Evolutionary conservation across 2,113 vertebrate genomes (phyloP), one percentile per base, ranked within the genome.

Genomic region (Nothobranchius furzeri): DNA sequence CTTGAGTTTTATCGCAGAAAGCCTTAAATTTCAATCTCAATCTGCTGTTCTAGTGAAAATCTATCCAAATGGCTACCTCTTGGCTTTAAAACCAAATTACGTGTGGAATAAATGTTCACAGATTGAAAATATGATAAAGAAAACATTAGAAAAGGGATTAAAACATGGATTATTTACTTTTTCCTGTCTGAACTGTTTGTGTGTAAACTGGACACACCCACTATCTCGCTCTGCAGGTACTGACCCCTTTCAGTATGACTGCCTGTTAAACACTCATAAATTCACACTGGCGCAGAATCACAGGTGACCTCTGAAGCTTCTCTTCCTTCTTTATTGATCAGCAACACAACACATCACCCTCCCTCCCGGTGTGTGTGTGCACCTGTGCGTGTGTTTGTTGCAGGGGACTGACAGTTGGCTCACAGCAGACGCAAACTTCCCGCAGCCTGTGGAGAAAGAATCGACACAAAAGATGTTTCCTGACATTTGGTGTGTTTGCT

Each of bases 391-490:
- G 30, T 52, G 60, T 15, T 46, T 51, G 50, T 37, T 54, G 35
- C n/a, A 25, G 49, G 1, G 8, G 11, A 37, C 53, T 37, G 45
- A 67, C 64, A 48, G 64, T 30, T 67, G 11, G 56, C 37, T 68
- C 56, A n/a, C 46, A 42, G 65, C 17, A 60, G 56, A 37, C 11
- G 15, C 52, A 67, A 67, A 67, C 64, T 67, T 57, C 64, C 64
- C 57, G 53, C 64, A 37, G 53, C 53, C 64, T 57, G 43, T 37
- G n/a, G 53, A 24, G 64, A 36, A n/a, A 10, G 56, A 60, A 60
- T 69, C 57, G 0, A 69, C 60, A 50, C 14, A 60, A 52, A 60
- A 17, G 50, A 61, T 61, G 40, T 60, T 60, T 53, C 35, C 40
- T 61, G 49, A 70, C 25, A 46, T 61, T 70, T 54, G 54, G 17